Percentiles rank a stretch among this genome's conserved stretches.
phyloP scores from a whole-genome alignment of 2,113 vertebrate genomes.

The Ochotona curzoniae region DNA sequence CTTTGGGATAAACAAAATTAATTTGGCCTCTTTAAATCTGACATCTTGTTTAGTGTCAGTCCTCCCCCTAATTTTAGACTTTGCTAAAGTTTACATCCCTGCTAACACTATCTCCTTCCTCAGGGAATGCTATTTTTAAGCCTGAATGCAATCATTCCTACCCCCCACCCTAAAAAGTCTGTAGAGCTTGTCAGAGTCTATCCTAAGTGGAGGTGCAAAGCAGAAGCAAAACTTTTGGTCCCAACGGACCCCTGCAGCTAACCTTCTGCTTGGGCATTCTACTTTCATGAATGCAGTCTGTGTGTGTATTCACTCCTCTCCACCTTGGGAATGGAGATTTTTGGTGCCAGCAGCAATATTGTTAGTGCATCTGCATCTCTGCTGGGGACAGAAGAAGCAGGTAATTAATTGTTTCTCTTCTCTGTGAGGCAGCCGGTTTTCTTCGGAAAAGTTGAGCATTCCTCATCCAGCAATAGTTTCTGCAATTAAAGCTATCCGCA shows the following conservation, averaged over 20 bases:
- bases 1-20: not conserved
- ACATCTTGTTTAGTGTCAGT: not conserved
- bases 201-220: slow-evolving; percentile 19
- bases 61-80: not conserved
- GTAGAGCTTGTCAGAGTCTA: not conserved
- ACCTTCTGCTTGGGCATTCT: not conserved
- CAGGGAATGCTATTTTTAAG: not conserved
- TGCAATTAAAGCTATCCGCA: slow-evolving; percentile 70
- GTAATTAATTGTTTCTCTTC: slow-evolving; percentile 63
- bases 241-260: not conserved
- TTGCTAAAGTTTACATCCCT: not conserved
- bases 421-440: slow-evolving; percentile 32
- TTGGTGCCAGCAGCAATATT: slow-evolving; percentile 68
- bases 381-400: slow-evolving; percentile 51
- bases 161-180: not conserved
- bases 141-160: not conserved
- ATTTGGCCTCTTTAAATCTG: not conserved
- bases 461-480: slow-evolving; percentile 56
- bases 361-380: slow-evolving; percentile 80
- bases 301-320: slow-evolving; percentile 13
- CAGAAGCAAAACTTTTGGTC: not conserved
- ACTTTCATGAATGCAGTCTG: not conserved
- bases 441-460: slow-evolving; percentile 69
- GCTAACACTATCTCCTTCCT: not conserved
- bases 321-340: not conserved